Percentiles rank a stretch among this genome's conserved stretches.
phyloP scores from a whole-genome alignment of 2,888 invertebrate species.

The Strigamia crassipes region DNA sequence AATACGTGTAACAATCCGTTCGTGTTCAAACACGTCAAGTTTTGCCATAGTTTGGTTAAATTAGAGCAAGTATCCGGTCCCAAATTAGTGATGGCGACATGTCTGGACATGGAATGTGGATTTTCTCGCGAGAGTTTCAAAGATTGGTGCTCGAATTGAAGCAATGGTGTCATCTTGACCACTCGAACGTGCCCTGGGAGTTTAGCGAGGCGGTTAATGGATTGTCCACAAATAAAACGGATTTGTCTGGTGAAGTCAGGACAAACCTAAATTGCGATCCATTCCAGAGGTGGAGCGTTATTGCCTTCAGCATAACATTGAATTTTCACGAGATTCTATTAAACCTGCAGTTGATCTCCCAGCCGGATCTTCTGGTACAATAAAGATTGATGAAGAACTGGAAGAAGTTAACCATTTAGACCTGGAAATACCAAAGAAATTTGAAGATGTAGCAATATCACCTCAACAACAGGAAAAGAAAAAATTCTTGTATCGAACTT shows the following conservation, averaged over 20 bases:
- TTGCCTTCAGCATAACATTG: too few relatives aligned
- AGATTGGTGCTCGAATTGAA: slow-evolving; percentile 87
- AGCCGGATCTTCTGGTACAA: too few relatives aligned
- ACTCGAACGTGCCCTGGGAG: slow-evolving; percentile 68
- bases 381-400: too few relatives aligned
- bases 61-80: slow-evolving; percentile 84
- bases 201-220: slow-evolving; percentile 63
- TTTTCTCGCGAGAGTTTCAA: slow-evolving; percentile 93
- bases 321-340: too few relatives aligned
- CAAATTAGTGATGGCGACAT: slow-evolving; percentile 93
- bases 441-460: too few relatives aligned
- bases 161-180: slow-evolving; percentile 93
- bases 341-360: too few relatives aligned
- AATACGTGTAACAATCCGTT: slow-evolving; percentile 75
- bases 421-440: too few relatives aligned
- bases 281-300: too few relatives aligned
- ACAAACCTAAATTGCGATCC: too few relatives aligned
- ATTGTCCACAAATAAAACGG: slow-evolving; percentile 59
- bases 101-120: slow-evolving; percentile 92
- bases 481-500: too few relatives aligned
- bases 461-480: too few relatives aligned
- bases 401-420: too few relatives aligned
- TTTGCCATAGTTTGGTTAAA: slow-evolving; percentile 90
- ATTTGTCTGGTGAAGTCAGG: slow-evolving; percentile 60
- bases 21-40: slow-evolving; percentile 87